Evolutionary conservation across 2,113 vertebrate genomes (phyloP).

Genomic region (Hiodon tergisus): DNA sequence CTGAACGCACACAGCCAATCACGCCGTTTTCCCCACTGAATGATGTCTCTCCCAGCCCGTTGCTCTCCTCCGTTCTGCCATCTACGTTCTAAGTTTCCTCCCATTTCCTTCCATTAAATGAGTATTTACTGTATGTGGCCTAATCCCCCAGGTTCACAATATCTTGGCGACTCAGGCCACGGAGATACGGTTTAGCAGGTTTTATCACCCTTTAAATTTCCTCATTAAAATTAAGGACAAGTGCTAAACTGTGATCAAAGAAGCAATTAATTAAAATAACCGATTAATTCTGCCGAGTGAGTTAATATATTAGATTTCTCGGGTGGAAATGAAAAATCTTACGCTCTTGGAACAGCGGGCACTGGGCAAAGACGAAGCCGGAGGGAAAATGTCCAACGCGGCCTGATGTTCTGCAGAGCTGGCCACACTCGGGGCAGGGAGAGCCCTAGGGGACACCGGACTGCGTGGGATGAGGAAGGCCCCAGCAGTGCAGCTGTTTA

Average conservation of each 20-base stretch:
- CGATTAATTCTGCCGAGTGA: conserved; percentile 12
- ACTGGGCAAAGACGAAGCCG: too few species aligned
- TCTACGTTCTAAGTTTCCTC: too few species aligned
- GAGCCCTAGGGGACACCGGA: neutral
- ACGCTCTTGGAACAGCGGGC: neutral
- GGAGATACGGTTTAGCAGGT: neutral
- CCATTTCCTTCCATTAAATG: too few species aligned
- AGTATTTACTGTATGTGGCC: too few species aligned
- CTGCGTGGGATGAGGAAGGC: conserved; percentile 19
- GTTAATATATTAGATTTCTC: conserved; percentile 16
- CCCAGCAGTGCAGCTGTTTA: conserved; percentile 49
- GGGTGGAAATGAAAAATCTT: conserved; percentile 2
- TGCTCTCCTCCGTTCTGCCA: too few species aligned
- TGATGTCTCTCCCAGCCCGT: neutral
- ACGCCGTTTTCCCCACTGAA: neutral
- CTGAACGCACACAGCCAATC: conserved; percentile 41
- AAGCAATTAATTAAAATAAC: conserved; percentile 5
- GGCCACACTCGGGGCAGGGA: neutral
- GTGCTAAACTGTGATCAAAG: neutral
- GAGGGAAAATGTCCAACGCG: neutral
- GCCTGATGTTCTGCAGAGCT: neutral
- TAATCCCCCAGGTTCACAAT: too few species aligned
- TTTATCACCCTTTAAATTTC: neutral
- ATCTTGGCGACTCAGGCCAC: too few species aligned
- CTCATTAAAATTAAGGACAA: neutral